Evolutionary conservation across 2,888 invertebrate genomes (phyloP).

Genomic region (Drosophila robusta): DNA sequence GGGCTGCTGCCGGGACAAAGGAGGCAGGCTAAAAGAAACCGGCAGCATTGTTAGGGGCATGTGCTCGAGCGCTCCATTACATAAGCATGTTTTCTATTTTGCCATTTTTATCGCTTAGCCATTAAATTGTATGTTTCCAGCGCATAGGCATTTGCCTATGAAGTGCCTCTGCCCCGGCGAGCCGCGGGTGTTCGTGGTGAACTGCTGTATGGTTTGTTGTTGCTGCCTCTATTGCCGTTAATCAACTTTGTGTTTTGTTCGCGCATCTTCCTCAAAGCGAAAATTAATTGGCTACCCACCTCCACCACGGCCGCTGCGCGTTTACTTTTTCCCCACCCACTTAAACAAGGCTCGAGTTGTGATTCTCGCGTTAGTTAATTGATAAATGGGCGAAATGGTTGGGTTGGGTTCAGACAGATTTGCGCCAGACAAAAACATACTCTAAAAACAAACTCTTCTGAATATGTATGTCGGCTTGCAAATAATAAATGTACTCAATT

Average conservation of each 20-base stretch:
- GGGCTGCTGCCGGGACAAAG: slow-evolving; percentile 18
- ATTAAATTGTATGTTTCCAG: slow-evolving; percentile 54
- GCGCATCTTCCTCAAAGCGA: slow-evolving; percentile 59
- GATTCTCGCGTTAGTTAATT: slow-evolving; percentile 63
- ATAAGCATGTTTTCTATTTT: slow-evolving; percentile 66
- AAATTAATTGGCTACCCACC: slow-evolving; percentile 66
- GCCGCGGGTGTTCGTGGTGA: background rate
- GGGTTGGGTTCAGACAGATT: background rate
- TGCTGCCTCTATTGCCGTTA: slow-evolving; percentile 48
- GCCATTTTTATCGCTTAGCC: slow-evolving; percentile 75
- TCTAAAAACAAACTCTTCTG: background rate
- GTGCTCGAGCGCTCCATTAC: slow-evolving; percentile 49
- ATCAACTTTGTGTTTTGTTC: slow-evolving; percentile 70
- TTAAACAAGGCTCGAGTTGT: slow-evolving; percentile 34
- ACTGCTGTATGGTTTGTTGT: background rate
- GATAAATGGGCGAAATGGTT: slow-evolving; percentile 55
- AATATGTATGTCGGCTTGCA: background rate
- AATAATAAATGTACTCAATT: slow-evolving; percentile 5
- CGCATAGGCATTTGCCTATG: slow-evolving; percentile 46
- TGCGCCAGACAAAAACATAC: too few relatives aligned
- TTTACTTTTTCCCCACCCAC: slow-evolving; percentile 6
- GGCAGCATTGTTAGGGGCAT: slow-evolving; percentile 5
- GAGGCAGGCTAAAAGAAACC: slow-evolving; percentile 10
- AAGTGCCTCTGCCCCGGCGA: background rate
- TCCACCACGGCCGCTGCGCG: background rate